A percentile compares a stretch with the other conserved stretches of the same genome.
Conservation (phyloP, 2,888 invertebrate genomes). For the Chrysodeixis includens region DNA sequence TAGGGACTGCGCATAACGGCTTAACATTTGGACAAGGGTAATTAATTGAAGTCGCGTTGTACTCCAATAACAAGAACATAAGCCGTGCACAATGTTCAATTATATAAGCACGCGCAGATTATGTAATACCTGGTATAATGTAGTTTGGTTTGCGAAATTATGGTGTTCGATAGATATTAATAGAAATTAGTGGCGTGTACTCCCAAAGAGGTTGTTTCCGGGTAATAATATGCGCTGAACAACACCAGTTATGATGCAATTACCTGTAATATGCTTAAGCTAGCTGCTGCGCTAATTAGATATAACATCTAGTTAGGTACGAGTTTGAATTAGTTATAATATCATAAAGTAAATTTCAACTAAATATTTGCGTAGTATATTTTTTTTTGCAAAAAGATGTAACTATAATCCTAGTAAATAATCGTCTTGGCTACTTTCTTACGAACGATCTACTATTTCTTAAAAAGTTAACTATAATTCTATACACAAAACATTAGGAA, state of each 20-base stretch:
- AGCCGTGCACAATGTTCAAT: constrained; percentile 44
- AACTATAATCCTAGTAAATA: no score
- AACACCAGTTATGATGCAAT: constrained; percentile 41
- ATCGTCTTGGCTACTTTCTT: no score
- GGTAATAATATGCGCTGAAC: constrained; percentile 47
- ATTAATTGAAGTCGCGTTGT: constrained; percentile 74
- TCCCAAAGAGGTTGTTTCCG: constrained; percentile 56
- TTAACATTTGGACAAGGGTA: constrained; percentile 75
- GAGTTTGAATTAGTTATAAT: background rate
- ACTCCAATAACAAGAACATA: constrained; percentile 63
- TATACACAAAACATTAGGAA: background rate
- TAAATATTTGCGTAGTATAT: background rate
- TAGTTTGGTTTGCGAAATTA: constrained; percentile 55
- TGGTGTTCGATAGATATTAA: constrained; percentile 56
- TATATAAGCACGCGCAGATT: constrained; percentile 41
- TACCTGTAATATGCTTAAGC: constrained; percentile 32
- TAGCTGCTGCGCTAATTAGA: constrained; percentile 27
- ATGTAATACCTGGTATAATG: constrained; percentile 52
- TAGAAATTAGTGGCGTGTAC: constrained; percentile 65
- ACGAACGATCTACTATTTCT: no score
- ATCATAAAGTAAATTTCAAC: background rate
- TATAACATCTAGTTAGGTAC: constrained; percentile 17
- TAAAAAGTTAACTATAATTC: constrained; percentile 29
- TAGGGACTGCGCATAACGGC: constrained; percentile 67
- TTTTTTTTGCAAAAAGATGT: no score